Evolutionary conservation across 2,113 vertebrate genomes (phyloP), one percentile per base, ranked within the genome.

Genomic region (Phalacrocorax aristotelis): DNA sequence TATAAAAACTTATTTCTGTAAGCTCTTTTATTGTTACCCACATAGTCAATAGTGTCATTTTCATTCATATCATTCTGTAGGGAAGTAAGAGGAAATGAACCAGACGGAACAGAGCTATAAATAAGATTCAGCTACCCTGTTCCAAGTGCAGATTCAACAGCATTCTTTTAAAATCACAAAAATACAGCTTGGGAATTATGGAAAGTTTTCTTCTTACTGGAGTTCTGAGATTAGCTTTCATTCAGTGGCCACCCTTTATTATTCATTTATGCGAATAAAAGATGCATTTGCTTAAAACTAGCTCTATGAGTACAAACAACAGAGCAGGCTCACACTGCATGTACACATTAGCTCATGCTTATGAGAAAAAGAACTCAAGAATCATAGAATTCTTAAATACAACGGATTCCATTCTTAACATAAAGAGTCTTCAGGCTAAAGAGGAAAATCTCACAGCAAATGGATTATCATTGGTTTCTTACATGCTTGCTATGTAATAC

Each of bases 1-100:
- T 87, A 97, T 97, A 98, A 98, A 98, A 97, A 97, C 94, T 94
- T 95, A 97, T 95, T 98, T 97, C 98, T 98, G 29, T 97, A 98
- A 98, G 97, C 93, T 96, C 93, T 98, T 98, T 98, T 97, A 97
- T 97, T 97, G 97, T 96, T 96, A 96, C 92, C 83, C 96, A 94
- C 94, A 94, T 70, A 97, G 97, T 97, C 97, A 97, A 96, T 97
- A 95, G 93, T 97, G 97, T 97, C 95, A 97, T 98, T 98, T 98
- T 97, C 97, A 98, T 98, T 98, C 97, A 97, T 87, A 92, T 94
- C 93, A 92, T 98, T 98, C 97, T 98, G 97, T 46, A 93, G 93
- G 90, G 96, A 97, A 97, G 97, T 89, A 95, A 97, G 96, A 98
- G 98, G 98, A 98, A 97, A 96, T 94, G 96, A 97, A 97, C 90